Base-by-base conservation (phyloP, 2,888 invertebrate genomes). In the Caenorhabditis plicata region DNA sequence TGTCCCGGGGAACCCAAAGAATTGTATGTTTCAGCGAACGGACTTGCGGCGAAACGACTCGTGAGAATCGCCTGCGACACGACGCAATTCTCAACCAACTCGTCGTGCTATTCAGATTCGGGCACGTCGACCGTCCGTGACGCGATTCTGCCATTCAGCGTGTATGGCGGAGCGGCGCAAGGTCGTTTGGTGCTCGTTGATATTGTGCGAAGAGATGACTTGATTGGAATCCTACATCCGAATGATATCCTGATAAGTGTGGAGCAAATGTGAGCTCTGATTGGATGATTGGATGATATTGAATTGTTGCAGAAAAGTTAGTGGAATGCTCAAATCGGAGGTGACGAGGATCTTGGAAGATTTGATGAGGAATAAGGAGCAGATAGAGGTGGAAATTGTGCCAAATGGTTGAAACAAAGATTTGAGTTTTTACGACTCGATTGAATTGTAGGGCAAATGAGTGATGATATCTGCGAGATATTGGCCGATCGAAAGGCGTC, bases 401-500 rank as follows among this genome's bases (percentile, higher is more conserved):
- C 63, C 71, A 26, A 64, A 65, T 5, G 69, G 71, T 52, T 33
- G 19, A 27, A 29, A 27, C 25, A 42, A 29, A 23, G 19, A 22
- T 45, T 4, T 15, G 15, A 32, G n/a, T n/a, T n/a, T n/a, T n/a
- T n/a, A n/a, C n/a, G n/a, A n/a, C n/a, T n/a, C n/a, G n/a, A 33
- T 33, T 13, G 23, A 20, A 11, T 45, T 35, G 5, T 2, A 42
- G 42, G 35, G 11, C n/a, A 42, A 4, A 54, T 76, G 4, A 61
- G 71, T 4, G 63, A 65, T 27, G 74, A 77, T 33, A 64, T 77
- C 5, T 60, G 68, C 26, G 68, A 74, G 44, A 52, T 77, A 23
- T 54, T 77, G 7, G 60, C 66, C 2, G 74, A 77, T 43, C 58
- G 65, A 32, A 50, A 55, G 7, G 65, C 53, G 32, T 45, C 63